Conservation (phyloP, 2,888 invertebrate species). For the Pollenia angustigena region DNA sequence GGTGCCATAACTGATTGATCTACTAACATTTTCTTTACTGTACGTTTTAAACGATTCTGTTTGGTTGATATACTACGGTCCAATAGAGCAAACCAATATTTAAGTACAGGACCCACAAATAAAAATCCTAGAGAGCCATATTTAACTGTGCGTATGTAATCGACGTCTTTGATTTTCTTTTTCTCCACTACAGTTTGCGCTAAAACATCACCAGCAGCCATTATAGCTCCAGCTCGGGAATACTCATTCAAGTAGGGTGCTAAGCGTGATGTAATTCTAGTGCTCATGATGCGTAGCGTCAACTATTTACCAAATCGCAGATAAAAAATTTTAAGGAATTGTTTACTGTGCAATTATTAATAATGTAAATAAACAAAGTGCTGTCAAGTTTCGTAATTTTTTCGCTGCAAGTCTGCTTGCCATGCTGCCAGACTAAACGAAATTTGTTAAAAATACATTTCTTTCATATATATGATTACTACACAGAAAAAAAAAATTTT, state of each 20-base stretch:
- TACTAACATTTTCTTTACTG: slow-evolving; percentile 79
- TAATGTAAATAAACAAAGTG: too few species aligned
- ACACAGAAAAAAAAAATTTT: too few species aligned
- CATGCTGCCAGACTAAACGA: too few species aligned
- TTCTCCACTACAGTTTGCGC: slow-evolving; percentile 78
- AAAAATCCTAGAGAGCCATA: slow-evolving; percentile 78
- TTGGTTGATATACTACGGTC: slow-evolving; percentile 76
- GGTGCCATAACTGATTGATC: slow-evolving; percentile 80
- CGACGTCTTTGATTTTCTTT: slow-evolving; percentile 74
- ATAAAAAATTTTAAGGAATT: too few species aligned
- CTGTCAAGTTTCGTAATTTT: too few species aligned
- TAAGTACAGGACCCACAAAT: slow-evolving; percentile 79
- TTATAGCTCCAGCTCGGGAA: slow-evolving; percentile 77
- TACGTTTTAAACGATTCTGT: slow-evolving; percentile 75
- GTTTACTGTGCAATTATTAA: too few species aligned
- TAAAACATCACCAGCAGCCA: slow-evolving; percentile 80
- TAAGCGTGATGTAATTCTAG: neutral
- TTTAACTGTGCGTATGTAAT: slow-evolving; percentile 77
- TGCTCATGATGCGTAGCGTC: neutral
- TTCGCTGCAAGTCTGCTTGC: too few species aligned
- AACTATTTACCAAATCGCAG: neutral
- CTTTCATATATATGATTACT: too few species aligned
- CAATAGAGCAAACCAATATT: slow-evolving; percentile 78
- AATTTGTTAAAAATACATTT: too few species aligned
- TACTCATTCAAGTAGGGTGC: slow-evolving; percentile 65